Evolutionary conservation across 2,113 vertebrate genomes (phyloP), one percentile per base, ranked within the genome.

Genomic region (Heliornis fulica): DNA sequence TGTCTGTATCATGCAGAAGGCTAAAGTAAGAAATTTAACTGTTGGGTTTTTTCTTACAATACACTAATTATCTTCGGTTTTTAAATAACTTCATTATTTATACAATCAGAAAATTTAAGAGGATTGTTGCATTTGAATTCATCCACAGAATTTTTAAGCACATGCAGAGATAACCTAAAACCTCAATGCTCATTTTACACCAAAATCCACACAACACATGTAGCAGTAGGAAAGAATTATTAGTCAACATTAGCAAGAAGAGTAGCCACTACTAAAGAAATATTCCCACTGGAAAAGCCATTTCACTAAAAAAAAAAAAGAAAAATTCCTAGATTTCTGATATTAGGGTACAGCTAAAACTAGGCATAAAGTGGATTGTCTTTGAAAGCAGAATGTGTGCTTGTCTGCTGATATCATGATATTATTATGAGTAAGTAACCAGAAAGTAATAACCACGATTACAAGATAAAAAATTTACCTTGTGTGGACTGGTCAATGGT

Each of bases 401-500:
- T 54, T 11, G 19, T 15, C 51, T 83, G 34, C 59, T 86, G 41
- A 61, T 8, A 70, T 15, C 16, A 34, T 11, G 4, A 14, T 45
- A 68, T 5, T 46, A 13, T 77, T 29, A 38, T 8, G n/a, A 46
- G 5, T 12, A 36, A 9, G 2, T 15, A 75, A 61, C 13, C 13
- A 43, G 32, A 45, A 72, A 48, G 21, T 26, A 72, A 70, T 34
- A 72, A 66, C 25, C 22, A 23, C 38, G 83, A 75, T 25, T 21
- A 64, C 10, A 29, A 79, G 19, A 63, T n/a, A 85, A 85, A 69
- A 29, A 19, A 75, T 76, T 80, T 98, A 99, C 99, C 99, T 99
- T 99, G 98, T 2, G 98, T 98, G 63, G 98, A 97, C 95, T 99
- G 98, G 90, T 98, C 98, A 77, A 98, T 98, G 93, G 95, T 98